Conservation (phyloP, 1,140 invertebrate species). For the Plectus sambesii region DNA sequence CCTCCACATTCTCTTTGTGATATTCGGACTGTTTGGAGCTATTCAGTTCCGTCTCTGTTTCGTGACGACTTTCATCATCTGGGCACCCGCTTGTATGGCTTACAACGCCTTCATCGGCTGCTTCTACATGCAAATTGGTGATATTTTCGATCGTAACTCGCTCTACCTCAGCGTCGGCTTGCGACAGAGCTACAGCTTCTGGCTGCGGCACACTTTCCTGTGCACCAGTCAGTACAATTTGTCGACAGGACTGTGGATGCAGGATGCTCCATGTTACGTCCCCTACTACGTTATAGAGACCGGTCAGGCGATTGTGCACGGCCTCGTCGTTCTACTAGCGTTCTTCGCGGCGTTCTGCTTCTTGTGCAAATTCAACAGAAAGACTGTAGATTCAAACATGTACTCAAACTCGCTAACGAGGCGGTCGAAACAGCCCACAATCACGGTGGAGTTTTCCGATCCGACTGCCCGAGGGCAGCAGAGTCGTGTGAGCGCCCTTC, state of each 20-base stretch:
- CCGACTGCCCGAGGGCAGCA: too few relatives aligned
- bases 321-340: too few relatives aligned
- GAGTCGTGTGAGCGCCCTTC: too few relatives aligned
- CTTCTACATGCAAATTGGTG: slow-evolving; percentile 18
- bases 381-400: too few relatives aligned
- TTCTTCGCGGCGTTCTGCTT: too few relatives aligned
- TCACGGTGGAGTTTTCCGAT: too few relatives aligned
- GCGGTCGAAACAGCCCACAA: too few relatives aligned
- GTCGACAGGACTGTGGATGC: slow-evolving; percentile 22
- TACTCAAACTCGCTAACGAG: too few relatives aligned
- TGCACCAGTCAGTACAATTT: slow-evolving; percentile 28
- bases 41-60: slow-evolving; percentile 17
- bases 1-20: slow-evolving; percentile 28
- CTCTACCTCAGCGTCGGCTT: slow-evolving; percentile 27
- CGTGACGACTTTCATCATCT: slow-evolving; percentile 16
- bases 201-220: slow-evolving; percentile 26
- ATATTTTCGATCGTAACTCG: slow-evolving; percentile 19
- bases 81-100: slow-evolving; percentile 14
- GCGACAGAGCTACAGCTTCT: slow-evolving; percentile 29
- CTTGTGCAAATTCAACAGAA: too few relatives aligned
- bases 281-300: too few relatives aligned
- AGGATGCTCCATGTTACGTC: too few relatives aligned
- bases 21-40: slow-evolving; percentile 24
- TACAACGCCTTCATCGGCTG: slow-evolving; percentile 23
- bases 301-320: too few relatives aligned